A percentile compares a stretch with the other conserved stretches of the same genome.
These are phyloP conservation scores for Spilarctia lutea DNA, from an alignment of 2,888 invertebrate genomes.

Conservation along the genomic window DNA sequence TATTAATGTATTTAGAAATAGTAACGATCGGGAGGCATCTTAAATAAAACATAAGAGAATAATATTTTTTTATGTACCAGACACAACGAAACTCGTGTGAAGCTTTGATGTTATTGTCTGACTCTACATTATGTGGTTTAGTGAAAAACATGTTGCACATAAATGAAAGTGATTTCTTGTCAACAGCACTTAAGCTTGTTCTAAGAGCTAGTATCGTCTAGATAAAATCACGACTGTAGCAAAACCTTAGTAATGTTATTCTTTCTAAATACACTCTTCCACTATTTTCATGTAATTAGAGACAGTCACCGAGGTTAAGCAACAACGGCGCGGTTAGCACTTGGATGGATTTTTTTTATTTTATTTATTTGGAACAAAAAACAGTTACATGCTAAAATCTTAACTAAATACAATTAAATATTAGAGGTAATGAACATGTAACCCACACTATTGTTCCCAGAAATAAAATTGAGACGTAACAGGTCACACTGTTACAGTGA, in stretches of 20 bases:
- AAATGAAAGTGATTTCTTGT: conserved; percentile 4
- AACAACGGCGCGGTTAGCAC: no score
- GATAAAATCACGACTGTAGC: not conserved
- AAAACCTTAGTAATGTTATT: not conserved
- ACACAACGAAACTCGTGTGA: not conserved
- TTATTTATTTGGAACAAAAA: no score
- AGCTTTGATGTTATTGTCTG: not conserved
- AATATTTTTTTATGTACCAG: no score
- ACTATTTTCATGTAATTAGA: not conserved
- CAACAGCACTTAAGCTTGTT: not conserved
- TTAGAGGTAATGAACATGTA: no score
- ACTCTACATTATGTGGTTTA: not conserved
- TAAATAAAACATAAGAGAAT: no score
- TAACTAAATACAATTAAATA: no score
- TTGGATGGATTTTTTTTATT: no score
- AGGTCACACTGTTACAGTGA: no score
- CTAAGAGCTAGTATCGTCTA: not conserved
- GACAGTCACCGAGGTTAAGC: no score
- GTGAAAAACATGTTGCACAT: not conserved
- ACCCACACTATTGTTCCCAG: no score
- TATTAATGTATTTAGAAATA: not conserved
- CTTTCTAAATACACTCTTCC: not conserved
- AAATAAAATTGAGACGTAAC: no score
- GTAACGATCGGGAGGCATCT: not conserved
- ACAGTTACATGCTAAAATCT: no score